Percentiles rank a stretch among this genome's conserved stretches.
These are phyloP conservation scores for Volucella inanis DNA, from an alignment of 2,888 invertebrate species.

Conservation along the genomic window DNA sequence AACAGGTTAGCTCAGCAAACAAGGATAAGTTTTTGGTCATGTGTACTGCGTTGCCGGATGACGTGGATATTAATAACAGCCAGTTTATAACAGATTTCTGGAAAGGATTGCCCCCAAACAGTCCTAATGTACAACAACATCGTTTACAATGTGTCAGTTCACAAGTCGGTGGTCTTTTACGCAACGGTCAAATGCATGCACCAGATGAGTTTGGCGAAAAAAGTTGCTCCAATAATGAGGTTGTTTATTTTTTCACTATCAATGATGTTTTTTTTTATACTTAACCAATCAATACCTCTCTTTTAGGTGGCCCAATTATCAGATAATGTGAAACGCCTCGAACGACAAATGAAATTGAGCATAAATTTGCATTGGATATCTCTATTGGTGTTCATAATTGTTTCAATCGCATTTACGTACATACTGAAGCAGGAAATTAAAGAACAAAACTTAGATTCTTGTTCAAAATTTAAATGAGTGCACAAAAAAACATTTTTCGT, in stretches of 20 bases:
- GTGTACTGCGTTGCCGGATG: conserved; percentile 88
- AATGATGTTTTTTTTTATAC: background rate
- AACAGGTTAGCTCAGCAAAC: conserved; percentile 86
- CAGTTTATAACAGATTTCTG: conserved; percentile 89
- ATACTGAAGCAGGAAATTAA: conserved; percentile 82
- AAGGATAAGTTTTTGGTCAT: conserved; percentile 95
- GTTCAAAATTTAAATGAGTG: conserved; percentile 49
- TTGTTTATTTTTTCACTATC: background rate
- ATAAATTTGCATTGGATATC: conserved; percentile 84
- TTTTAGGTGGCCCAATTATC: conserved; percentile 81
- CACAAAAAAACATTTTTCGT: conserved; percentile 24
- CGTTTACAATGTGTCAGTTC: conserved; percentile 86
- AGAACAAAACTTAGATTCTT: conserved; percentile 51
- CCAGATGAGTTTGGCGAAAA: conserved; percentile 77
- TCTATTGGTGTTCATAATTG: conserved; percentile 83
- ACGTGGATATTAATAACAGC: conserved; percentile 84
- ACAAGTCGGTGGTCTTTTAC: conserved; percentile 30
- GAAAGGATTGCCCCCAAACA: conserved; percentile 86
- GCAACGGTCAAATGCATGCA: conserved; percentile 81
- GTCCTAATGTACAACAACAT: conserved; percentile 87
- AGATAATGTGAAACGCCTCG: conserved; percentile 81
- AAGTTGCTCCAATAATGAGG: conserved; percentile 34
- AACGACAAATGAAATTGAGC: conserved; percentile 83
- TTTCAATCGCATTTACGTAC: conserved; percentile 83
- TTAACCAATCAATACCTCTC: conserved; percentile 15